Evolutionary conservation across 2,888 invertebrate genomes (phyloP), one percentile per base, ranked within the genome.

Genomic region (Mactromeris polynyma): DNA sequence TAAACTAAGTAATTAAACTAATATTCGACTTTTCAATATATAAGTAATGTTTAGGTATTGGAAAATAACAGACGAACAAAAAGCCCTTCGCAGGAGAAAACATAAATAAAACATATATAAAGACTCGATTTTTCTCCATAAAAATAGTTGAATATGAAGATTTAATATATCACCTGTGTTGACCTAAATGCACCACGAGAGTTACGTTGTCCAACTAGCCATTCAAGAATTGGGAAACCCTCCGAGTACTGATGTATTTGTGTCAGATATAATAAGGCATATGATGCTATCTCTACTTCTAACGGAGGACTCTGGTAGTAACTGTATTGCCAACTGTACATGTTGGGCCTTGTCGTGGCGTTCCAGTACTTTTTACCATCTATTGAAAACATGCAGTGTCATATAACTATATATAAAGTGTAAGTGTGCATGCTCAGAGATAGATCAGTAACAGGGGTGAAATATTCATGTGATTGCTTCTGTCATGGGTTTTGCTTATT

Each of bases 101-200:
- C n/a, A n/a, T n/a, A n/a, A n/a, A n/a, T n/a, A n/a, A n/a, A n/a
- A n/a, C n/a, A n/a, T n/a, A n/a, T n/a, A n/a, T n/a, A n/a, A n/a
- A n/a, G n/a, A n/a, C n/a, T n/a, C n/a, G n/a, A n/a, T n/a, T n/a
- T n/a, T n/a, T n/a, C n/a, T n/a, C n/a, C n/a, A n/a, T n/a, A n/a
- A n/a, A n/a, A n/a, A n/a, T n/a, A n/a, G n/a, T n/a, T n/a, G n/a
- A n/a, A n/a, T n/a, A n/a, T n/a, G 14, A 46, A 46, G 11, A 11
- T 0, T 26, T 3, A 17, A 33, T 17, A 7, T 11, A 33, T 78
- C 88, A 95, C 96, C 94, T 96, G 96, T 51, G 96, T 96, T 33
- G 95, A 95, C n/a, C 91, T 86, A 89, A 95, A 96, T 4, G 95
- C 94, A 11, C 96, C 96, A 38, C 90, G 87, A 17, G 94, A 93